Percentiles rank a stretch among this genome's conserved stretches.
phyloP scores from a whole-genome alignment of 2,888 invertebrate species.

The Calameuta idolon region DNA sequence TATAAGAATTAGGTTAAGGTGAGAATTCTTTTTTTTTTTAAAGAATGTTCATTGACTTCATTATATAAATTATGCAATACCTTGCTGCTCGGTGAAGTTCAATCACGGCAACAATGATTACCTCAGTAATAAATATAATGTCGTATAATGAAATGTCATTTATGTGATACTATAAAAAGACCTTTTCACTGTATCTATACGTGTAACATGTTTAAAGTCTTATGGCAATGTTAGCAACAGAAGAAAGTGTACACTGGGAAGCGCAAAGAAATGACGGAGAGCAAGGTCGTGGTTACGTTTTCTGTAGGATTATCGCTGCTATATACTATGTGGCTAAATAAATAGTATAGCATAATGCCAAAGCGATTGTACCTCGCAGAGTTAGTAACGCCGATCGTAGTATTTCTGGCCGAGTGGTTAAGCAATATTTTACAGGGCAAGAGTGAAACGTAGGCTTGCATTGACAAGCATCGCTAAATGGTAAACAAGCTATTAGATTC shows the following conservation, averaged over 20 bases:
- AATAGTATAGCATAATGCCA: not conserved
- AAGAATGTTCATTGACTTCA: not conserved
- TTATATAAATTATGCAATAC: not conserved
- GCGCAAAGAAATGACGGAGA: not conserved
- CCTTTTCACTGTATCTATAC: not conserved
- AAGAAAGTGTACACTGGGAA: not conserved
- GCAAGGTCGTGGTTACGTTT: not conserved
- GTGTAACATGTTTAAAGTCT: not conserved
- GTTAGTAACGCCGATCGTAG: not conserved
- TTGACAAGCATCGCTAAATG: slow-evolving; percentile 34
- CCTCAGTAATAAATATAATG: not conserved
- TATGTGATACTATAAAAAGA: not conserved
- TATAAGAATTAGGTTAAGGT: not conserved
- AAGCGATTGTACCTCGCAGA: not conserved
- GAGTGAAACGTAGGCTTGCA: slow-evolving; percentile 29
- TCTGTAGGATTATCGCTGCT: not conserved
- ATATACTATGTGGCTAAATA: not conserved
- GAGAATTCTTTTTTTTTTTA: not conserved
- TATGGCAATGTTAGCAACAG: not conserved
- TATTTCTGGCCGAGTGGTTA: not conserved
- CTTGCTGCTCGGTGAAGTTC: not conserved
- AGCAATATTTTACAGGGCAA: slow-evolving; percentile 5
- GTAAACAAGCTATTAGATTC: slow-evolving; percentile 35
- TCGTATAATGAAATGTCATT: not conserved
- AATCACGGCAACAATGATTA: not conserved